Evolutionary conservation across 2,888 invertebrate genomes (phyloP), one percentile per base, ranked within the genome.

Genomic region (Germaria angustata): DNA sequence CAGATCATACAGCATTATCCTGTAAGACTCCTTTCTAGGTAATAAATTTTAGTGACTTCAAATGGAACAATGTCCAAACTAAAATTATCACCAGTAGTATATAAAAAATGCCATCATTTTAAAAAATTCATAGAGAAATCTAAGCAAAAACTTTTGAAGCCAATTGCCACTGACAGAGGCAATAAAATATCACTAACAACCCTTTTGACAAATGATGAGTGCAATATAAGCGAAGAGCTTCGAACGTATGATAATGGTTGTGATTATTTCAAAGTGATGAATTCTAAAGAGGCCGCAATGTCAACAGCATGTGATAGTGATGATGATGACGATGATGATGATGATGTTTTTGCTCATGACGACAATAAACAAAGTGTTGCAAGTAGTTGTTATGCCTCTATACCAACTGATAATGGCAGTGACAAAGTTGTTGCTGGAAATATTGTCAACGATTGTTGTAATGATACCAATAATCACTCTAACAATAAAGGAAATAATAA

Each of bases 371-470:
- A 55, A 73, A 46, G 34, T 69, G 69, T 73, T 66, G 85, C 84
- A 80, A 85, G 63, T 81, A 78, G 41, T 78, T 78, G 65, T 82
- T 85, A 84, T 71, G 77, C 80, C 85, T 57, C 81, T 68, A 20
- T 51, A 65, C 9, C 17, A 72, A 59, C 61, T 59, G 61, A 87
- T 86, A 85, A 87, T 86, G 85, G 85, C 85, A 87, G 85, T 86
- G 87, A 86, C 86, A 88, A 87, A 86, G 85, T 85, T 85, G 85
- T 86, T 85, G 86, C 84, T 76, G 69, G 66, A 36, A 41, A 53
- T 61, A 41, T 73, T 66, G 72, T 68, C 75, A 75, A 71, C 84
- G 82, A 65, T 86, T 84, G 81, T 72, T 78, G 81, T 71, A 71
- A 76, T 66, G 79, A 82, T 79, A 71, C 71, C 71, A 82, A 76